Conservation (phyloP, 2,113 vertebrate species). For the Dicerorhinus sumatrensis region DNA sequence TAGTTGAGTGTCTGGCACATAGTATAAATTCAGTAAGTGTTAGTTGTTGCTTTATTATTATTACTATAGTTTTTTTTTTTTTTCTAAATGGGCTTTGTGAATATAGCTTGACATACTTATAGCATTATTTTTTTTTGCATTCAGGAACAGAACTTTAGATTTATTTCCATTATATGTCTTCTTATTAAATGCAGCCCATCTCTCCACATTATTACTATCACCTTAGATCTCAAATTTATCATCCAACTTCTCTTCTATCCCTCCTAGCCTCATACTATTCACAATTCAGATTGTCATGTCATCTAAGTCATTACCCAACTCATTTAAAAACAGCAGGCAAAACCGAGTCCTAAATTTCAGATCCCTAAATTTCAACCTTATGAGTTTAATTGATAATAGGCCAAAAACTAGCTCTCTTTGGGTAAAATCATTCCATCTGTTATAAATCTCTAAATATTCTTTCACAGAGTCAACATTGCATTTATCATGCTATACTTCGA, state of each 20-base stretch:
- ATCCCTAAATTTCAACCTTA: not conserved
- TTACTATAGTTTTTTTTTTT: not conserved
- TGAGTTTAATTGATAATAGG: not conserved
- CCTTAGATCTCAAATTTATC: not conserved
- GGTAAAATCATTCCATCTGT: not conserved
- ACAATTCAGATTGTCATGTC: not conserved
- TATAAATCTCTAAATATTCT: not conserved
- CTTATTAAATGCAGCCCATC: slow-evolving; percentile 17
- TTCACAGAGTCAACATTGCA: not conserved
- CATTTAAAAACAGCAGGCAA: not conserved
- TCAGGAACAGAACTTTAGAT: not conserved
- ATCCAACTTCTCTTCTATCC: not conserved
- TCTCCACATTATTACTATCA: not conserved
- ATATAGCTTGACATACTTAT: not conserved
- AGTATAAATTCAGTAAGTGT: not conserved
- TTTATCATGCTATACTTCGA: not conserved
- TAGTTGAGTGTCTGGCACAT: not conserved
- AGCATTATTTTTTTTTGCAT: not conserved
- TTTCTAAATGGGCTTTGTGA: not conserved
- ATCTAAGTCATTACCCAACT: not conserved
- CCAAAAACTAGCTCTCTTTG: not conserved
- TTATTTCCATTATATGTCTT: not conserved
- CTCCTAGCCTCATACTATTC: not conserved
- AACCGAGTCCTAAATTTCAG: not conserved
- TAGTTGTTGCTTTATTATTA: not conserved